These are phyloP conservation scores for Diuraphis noxia DNA, from an alignment of 1,140 invertebrate species.

Conservation along the genomic window DNA sequence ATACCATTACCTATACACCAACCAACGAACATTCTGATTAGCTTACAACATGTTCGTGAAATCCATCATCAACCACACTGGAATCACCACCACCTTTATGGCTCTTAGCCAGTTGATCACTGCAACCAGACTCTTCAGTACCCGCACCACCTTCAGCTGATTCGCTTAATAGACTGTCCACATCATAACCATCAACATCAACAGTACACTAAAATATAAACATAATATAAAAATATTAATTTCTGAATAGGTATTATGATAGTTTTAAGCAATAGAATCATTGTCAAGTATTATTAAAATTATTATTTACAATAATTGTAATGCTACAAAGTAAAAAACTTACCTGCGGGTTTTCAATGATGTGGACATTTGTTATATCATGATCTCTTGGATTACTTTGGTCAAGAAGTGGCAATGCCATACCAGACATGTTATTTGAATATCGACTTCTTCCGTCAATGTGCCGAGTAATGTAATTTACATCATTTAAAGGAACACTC, in stretches of 20 bases:
- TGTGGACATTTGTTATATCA: background rate
- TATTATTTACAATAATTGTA: too few species aligned
- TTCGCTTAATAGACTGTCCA: conserved; percentile 42
- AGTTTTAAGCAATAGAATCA: background rate
- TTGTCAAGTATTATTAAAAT: too few species aligned
- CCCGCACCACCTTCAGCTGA: conserved; percentile 45
- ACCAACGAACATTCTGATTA: conserved; percentile 3
- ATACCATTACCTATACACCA: background rate
- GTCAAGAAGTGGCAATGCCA: conserved; percentile 35
- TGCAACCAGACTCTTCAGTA: conserved; percentile 35
- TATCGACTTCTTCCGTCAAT: background rate
- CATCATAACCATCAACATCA: conserved; percentile 25
- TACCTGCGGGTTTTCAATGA: conserved; percentile 43
- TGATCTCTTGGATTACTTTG: conserved; percentile 21
- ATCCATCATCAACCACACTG: conserved; percentile 39
- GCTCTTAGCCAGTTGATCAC: conserved; percentile 25
- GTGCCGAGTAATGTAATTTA: background rate
- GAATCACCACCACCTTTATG: conserved; percentile 36
- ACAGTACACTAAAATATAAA: conserved; percentile 21
- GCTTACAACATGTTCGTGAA: conserved; percentile 32
- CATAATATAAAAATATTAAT: conserved; percentile 21
- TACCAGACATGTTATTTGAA: conserved; percentile 29
- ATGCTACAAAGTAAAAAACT: background rate
- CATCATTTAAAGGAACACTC: conserved; percentile 38
- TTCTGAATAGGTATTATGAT: background rate